Percentiles rank a stretch among this genome's conserved stretches.
Conservation (phyloP, 2,888 invertebrate genomes). For the Chesias legatella region DNA sequence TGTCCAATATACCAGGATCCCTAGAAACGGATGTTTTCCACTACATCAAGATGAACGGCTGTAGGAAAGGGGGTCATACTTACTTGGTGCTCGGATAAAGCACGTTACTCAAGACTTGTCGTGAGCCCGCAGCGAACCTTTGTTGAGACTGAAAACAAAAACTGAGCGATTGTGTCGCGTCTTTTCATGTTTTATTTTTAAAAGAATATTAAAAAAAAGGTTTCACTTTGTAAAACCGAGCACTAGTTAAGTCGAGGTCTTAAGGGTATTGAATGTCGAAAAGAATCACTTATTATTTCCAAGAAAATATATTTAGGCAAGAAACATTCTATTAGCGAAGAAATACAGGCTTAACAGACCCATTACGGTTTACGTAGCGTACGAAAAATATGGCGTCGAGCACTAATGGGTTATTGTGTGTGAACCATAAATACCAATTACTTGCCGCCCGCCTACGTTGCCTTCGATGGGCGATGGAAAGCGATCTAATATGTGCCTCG, state of each 20-base stretch:
- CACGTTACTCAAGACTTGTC: constrained; percentile 53
- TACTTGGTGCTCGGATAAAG: constrained; percentile 47
- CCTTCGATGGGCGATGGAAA: too few relatives aligned
- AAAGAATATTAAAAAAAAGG: constrained; percentile 27
- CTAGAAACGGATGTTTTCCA: constrained; percentile 27
- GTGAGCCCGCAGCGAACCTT: constrained; percentile 59
- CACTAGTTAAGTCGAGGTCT: constrained; percentile 23
- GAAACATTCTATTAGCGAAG: constrained; percentile 21
- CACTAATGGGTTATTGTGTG: constrained; percentile 59
- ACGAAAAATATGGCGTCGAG: constrained; percentile 38
- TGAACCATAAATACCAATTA: constrained; percentile 60
- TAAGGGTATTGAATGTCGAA: constrained; percentile 21
- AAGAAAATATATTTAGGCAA: too few relatives aligned
- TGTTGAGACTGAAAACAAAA: constrained; percentile 45
- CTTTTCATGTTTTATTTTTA: constrained; percentile 46
- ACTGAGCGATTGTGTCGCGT: constrained; percentile 63
- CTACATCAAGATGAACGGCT: constrained; percentile 26
- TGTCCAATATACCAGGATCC: constrained; percentile 49
- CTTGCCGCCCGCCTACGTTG: constrained; percentile 21
- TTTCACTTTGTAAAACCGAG: constrained; percentile 21
- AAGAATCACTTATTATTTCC: constrained; percentile 10
- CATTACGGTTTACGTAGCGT: constrained; percentile 39
- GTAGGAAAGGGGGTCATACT: constrained; percentile 35
- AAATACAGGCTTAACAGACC: constrained; percentile 35
- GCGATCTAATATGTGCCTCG: too few relatives aligned